These are phyloP conservation scores for Blera fallax DNA, from an alignment of 2,888 invertebrate species.

Conservation along the genomic window DNA sequence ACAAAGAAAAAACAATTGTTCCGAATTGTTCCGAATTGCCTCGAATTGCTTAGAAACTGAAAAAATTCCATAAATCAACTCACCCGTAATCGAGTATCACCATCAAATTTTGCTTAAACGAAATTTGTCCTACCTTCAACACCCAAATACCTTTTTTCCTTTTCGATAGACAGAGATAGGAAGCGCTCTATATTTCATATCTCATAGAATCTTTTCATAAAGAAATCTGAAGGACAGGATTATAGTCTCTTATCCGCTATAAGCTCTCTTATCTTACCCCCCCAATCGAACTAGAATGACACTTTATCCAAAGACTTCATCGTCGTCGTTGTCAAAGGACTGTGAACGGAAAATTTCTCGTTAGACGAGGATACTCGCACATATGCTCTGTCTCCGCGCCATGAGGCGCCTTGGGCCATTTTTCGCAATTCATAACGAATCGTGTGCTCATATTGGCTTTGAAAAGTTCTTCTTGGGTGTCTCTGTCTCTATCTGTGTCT, in stretches of 20 bases:
- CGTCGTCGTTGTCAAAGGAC: background rate
- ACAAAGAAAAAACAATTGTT: background rate
- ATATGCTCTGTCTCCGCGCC: background rate
- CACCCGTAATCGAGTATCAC: background rate
- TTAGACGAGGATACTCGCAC: background rate
- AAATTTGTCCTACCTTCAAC: background rate
- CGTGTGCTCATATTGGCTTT: background rate
- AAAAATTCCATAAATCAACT: background rate
- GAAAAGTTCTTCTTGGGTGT: background rate
- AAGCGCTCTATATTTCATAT: constrained; percentile 8
- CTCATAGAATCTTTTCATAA: constrained; percentile 1
- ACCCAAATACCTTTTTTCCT: background rate
- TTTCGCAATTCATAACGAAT: background rate
- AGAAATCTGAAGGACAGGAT: constrained; percentile 21
- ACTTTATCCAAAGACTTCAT: background rate
- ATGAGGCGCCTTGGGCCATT: background rate
- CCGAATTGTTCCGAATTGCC: background rate
- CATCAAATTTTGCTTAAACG: background rate
- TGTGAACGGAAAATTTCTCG: background rate
- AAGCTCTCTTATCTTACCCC: constrained; percentile 9
- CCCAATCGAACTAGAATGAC: background rate
- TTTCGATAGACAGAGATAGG: background rate
- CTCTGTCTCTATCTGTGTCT: background rate
- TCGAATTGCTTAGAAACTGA: constrained; percentile 4
- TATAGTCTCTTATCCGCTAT: constrained; percentile 21